Evolutionary conservation across 2,113 vertebrate species (phyloP).

Genomic region (Perognathus longimembris): DNA sequence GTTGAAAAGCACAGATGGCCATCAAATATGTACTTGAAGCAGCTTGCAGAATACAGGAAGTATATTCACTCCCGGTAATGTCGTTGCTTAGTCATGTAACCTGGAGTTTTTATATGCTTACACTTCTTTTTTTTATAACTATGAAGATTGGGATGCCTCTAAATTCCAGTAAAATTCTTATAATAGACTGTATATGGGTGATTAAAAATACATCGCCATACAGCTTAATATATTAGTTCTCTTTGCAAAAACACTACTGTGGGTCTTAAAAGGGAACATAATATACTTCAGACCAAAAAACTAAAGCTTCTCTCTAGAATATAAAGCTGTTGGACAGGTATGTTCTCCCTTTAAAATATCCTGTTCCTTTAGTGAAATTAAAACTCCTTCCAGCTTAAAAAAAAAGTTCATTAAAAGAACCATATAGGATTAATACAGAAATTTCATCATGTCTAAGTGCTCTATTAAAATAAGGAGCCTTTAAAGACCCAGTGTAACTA

Average conservation of each 20-base stretch:
- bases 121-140: neutral
- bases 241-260: neutral
- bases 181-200: slow-evolving; percentile 7
- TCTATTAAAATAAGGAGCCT: slow-evolving; percentile 41
- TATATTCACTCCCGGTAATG: slow-evolving; percentile 94
- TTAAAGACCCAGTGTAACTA: neutral
- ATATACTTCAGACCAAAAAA: slow-evolving; percentile 20
- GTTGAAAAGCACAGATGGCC: slow-evolving; percentile 97
- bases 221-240: neutral
- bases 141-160: slow-evolving; percentile 8
- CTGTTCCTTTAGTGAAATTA: slow-evolving; percentile 43
- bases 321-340: slow-evolving; percentile 12
- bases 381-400: slow-evolving; percentile 17
- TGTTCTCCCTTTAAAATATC: neutral
- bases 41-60: slow-evolving; percentile 96
- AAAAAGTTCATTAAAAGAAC: neutral
- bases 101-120: slow-evolving; percentile 11
- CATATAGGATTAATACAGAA: slow-evolving; percentile 52
- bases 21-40: slow-evolving; percentile 95
- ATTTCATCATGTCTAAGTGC: slow-evolving; percentile 49
- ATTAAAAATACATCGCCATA: neutral
- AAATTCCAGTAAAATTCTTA: slow-evolving; percentile 17
- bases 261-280: slow-evolving; percentile 62
- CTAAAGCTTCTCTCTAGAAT: neutral
- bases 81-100: slow-evolving; percentile 94